These are phyloP conservation scores for Leucozona laternaria DNA, from an alignment of 2,888 invertebrate species.

Conservation along the genomic window DNA sequence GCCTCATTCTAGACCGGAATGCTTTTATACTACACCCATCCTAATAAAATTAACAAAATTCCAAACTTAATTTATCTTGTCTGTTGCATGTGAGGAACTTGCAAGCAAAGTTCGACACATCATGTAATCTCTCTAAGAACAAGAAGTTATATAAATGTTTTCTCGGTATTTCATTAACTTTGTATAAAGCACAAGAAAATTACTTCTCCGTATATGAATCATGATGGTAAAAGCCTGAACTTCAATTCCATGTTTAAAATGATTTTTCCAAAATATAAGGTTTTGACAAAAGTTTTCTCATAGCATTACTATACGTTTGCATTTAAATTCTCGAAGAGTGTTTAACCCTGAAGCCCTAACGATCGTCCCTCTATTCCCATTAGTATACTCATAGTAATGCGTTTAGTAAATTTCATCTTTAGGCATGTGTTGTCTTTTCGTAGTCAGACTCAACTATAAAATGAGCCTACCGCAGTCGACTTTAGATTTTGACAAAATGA, in stretches of 20 bases:
- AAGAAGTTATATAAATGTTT: not conserved
- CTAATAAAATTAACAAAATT: no score
- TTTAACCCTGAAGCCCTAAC: not conserved
- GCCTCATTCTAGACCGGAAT: no score
- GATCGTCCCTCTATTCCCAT: slow-evolving; percentile 2
- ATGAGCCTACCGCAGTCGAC: not conserved
- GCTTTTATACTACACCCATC: no score
- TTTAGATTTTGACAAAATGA: slow-evolving; percentile 29
- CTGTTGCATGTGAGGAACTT: not conserved
- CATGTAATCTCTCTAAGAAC: not conserved
- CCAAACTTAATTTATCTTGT: no score
- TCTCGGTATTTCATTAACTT: not conserved
- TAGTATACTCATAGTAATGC: not conserved
- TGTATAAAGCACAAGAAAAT: not conserved
- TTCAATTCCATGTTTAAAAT: slow-evolving; percentile 4
- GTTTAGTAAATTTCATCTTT: slow-evolving; percentile 14
- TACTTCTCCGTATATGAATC: not conserved
- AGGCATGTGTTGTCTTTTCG: not conserved
- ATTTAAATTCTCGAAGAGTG: not conserved
- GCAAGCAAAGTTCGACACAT: not conserved
- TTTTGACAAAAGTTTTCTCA: not conserved
- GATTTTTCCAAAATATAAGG: slow-evolving; percentile 8
- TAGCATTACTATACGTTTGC: not conserved
- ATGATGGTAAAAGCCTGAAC: not conserved
- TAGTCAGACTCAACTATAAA: not conserved